Conservation (phyloP, 2,797 vertebrate species). For the Muscicapa comitata region DNA sequence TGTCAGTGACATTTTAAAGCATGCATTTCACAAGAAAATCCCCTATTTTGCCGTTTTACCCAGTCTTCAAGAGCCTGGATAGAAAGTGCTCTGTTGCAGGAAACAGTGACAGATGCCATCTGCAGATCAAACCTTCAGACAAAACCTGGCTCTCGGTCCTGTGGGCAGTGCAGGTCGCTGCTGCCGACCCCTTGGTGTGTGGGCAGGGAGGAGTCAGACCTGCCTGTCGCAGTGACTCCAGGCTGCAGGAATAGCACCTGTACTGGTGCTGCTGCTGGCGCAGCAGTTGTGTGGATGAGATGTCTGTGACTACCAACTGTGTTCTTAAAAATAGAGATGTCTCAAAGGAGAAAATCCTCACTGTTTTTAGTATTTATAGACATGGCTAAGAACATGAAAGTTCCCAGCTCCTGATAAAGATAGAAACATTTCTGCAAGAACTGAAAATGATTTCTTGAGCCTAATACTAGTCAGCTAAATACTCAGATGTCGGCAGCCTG, state of each 20-base stretch:
- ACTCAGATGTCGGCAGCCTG: neutral
- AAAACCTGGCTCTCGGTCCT: accelerated
- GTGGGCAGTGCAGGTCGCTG: accelerated
- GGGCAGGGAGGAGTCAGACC: neutral
- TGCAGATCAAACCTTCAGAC: neutral
- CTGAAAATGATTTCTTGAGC: neutral
- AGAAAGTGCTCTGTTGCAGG: neutral
- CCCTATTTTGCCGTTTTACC: neutral
- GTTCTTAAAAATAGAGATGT: constrained; percentile 23
- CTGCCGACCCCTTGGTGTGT: accelerated
- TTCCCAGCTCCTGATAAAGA: neutral
- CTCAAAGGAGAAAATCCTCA: neutral
- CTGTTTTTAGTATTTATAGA: constrained; percentile 12
- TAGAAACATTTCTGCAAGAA: neutral
- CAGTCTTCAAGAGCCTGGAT: neutral
- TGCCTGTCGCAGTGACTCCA: neutral
- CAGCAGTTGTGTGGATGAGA: neutral
- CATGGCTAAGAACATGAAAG: neutral
- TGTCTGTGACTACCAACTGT: neutral
- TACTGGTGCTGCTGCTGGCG: neutral
- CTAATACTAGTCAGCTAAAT: neutral
- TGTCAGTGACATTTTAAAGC: neutral
- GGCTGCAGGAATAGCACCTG: neutral
- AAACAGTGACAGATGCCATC: neutral
- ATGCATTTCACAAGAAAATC: accelerated